Base-by-base conservation (phyloP, 2,797 vertebrate genomes). In the Cirrhinus molitorella region DNA sequence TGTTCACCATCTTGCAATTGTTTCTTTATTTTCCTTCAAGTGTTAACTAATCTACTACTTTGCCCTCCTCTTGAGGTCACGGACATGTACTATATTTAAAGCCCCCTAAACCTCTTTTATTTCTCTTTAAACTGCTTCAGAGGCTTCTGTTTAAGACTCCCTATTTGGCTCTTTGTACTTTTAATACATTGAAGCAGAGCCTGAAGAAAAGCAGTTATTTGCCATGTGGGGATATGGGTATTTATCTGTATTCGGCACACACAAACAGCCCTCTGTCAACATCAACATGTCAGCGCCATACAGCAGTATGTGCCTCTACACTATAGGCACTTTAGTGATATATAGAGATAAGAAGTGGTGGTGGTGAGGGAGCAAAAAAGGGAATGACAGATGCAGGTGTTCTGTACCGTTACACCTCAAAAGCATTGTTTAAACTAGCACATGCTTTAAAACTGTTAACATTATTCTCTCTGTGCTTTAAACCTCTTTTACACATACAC, bases 1-100 rank as follows among this genome's bases (percentile, higher is more conserved):
- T 95, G 94, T 92, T 92, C 89, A 86, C 88, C 89, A 92, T 94
- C 92, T 93, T 90, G 87, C 86, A 91, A 85, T 92, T 91, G 91
- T 91, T 90, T 94, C 93, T 92, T 86, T 85, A 79, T 85, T 88
- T 83, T 83, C 85, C 87, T 87, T 84, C 78, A 84, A 92, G 91
- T 72, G 88, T 91, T 86, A 86, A 88, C 84, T 88, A 83, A 86
- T 90, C 86, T 87, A 89, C 71, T 89, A 90, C 85, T 86, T 90
- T 80, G 81, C 84, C 84, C 76, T 86, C 57, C 72, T 85, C 83
- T 88, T 85, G 85, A 92, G 85, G 86, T 90, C 73, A 83, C 77
- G 67, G 80, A 73, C 19, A 53, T 28, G 78, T 68, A 80, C 57
- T 40, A 86, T 65, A 85, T 85, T 81, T 28, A 53, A 75, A 87